Evolutionary conservation across 2,113 vertebrate genomes (phyloP).

Genomic region (Ivindomyrus marchei): DNA sequence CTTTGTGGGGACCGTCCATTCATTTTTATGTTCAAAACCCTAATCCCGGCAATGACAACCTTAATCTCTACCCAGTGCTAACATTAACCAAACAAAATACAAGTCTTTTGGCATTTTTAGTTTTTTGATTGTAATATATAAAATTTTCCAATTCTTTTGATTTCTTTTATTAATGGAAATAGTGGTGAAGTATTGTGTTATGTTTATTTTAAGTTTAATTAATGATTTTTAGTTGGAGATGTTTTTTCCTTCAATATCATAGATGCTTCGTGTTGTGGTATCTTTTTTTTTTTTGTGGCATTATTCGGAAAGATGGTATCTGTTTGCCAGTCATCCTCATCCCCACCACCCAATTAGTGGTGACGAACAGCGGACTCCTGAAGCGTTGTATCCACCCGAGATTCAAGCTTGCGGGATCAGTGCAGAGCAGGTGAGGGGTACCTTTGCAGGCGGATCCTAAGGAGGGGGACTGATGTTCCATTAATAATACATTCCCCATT

Average conservation of each 20-base stretch:
- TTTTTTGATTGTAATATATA: too few species aligned
- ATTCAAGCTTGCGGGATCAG: not conserved
- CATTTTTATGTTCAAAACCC: too few species aligned
- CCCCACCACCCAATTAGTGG: not conserved
- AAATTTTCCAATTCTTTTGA: too few species aligned
- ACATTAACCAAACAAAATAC: too few species aligned
- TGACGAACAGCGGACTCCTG: not conserved
- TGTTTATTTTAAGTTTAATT: too few species aligned
- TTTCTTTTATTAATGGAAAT: too few species aligned
- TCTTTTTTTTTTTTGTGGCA: not conserved
- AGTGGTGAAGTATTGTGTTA: too few species aligned
- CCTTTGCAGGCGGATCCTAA: not conserved
- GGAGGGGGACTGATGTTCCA: not conserved
- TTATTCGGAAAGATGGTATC: not conserved
- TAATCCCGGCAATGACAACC: too few species aligned
- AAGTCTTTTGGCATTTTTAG: too few species aligned
- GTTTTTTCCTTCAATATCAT: not conserved
- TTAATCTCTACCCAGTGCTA: too few species aligned
- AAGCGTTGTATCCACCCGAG: not conserved
- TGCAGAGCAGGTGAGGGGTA: not conserved
- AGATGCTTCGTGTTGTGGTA: not conserved
- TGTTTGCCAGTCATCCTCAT: not conserved
- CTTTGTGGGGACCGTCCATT: too few species aligned
- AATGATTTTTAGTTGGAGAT: not conserved
- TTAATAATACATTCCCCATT: slow-evolving; percentile 11